These are phyloP conservation scores for Anastrepha obliqua DNA, from an alignment of 1,140 invertebrate species.

Conservation along the genomic window DNA sequence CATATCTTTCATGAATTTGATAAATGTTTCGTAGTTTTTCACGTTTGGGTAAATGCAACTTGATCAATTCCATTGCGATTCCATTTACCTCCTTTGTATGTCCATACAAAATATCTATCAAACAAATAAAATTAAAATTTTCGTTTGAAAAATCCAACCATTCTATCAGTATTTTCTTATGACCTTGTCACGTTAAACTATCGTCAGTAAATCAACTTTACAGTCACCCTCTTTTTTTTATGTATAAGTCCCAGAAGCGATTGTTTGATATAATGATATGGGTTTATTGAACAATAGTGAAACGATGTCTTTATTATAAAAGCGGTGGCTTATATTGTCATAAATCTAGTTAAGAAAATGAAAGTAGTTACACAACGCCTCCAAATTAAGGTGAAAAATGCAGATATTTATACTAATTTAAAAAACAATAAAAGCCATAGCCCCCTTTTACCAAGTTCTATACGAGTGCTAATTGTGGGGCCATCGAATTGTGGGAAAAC, in stretches of 20 bases:
- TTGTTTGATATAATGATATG: neutral
- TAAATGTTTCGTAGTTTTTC: too few species aligned
- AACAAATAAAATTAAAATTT: too few species aligned
- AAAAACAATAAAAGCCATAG: conserved; percentile 59
- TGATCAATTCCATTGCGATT: too few species aligned
- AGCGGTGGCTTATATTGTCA: neutral
- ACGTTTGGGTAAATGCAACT: too few species aligned
- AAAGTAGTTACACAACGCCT: neutral
- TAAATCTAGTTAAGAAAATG: neutral
- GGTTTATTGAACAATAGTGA: neutral
- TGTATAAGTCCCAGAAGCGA: conserved; percentile 5
- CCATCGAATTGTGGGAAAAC: conserved; percentile 70
- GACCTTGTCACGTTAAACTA: too few species aligned
- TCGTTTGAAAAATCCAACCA: too few species aligned
- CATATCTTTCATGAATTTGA: too few species aligned
- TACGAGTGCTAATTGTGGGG: conserved; percentile 64
- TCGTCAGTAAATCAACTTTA: too few species aligned
- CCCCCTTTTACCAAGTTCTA: conserved; percentile 63
- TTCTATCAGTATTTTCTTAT: too few species aligned
- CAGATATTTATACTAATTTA: neutral
- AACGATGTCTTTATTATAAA: neutral
- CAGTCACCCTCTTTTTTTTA: too few species aligned
- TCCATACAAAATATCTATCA: too few species aligned
- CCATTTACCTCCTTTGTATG: too few species aligned
- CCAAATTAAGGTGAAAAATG: neutral